Evolutionary conservation across 2,113 vertebrate genomes (phyloP).

Genomic region (Puma concolor): DNA sequence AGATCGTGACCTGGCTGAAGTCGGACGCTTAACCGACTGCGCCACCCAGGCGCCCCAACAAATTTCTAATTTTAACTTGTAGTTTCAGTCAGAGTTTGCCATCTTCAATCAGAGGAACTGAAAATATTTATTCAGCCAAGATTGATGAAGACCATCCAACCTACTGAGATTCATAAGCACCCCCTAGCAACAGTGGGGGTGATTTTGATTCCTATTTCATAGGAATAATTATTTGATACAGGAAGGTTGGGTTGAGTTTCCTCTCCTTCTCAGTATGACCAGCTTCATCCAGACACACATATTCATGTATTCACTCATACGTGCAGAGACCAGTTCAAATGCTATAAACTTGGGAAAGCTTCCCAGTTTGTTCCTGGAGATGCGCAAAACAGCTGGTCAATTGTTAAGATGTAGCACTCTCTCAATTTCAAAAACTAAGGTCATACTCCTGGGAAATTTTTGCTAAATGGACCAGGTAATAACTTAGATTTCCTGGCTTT

Average conservation of each 20-base stretch:
- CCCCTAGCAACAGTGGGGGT: neutral
- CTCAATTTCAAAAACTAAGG: constrained; percentile 47
- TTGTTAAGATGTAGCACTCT: constrained; percentile 6
- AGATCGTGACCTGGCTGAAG: no score
- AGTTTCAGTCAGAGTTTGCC: neutral
- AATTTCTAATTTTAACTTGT: neutral
- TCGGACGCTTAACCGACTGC: no score
- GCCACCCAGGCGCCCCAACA: neutral
- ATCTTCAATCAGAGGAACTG: neutral
- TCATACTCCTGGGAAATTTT: neutral
- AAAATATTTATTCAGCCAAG: constrained; percentile 4
- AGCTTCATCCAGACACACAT: neutral
- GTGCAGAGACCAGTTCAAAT: neutral
- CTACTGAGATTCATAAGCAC: neutral
- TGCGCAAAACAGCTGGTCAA: constrained; percentile 15
- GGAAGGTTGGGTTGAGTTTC: neutral
- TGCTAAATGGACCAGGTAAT: constrained; percentile 14
- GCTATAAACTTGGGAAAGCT: neutral
- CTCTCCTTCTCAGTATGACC: neutral
- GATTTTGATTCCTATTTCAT: neutral
- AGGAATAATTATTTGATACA: neutral
- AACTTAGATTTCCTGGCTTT: neutral
- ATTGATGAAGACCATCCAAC: neutral
- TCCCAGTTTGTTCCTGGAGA: constrained; percentile 27
- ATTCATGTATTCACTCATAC: neutral